A percentile compares a stretch with the other conserved stretches of the same genome.
Evolutionary conservation across 2,888 invertebrate species (phyloP).

Genomic region (Dryomyza anilis): DNA sequence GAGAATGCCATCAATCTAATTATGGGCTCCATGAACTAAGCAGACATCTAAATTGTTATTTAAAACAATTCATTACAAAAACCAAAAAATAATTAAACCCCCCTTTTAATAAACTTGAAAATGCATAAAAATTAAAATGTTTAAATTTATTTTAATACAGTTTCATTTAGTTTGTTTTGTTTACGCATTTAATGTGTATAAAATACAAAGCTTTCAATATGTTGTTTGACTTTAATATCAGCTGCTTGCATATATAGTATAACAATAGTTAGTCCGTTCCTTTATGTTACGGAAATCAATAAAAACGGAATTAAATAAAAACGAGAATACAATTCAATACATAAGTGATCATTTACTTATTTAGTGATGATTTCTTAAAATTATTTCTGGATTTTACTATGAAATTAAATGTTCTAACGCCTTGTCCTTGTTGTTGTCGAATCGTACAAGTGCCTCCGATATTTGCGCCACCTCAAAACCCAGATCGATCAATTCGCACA

Average conservation of each 20-base stretch:
- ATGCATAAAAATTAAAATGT: neutral
- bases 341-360: slow-evolving; percentile 3
- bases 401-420: slow-evolving; percentile 83
- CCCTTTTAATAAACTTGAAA: neutral
- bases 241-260: neutral
- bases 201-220: slow-evolving; percentile 11
- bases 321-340: neutral
- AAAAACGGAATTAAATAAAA: too few species aligned
- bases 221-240: slow-evolving; percentile 7
- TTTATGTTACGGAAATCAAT: neutral
- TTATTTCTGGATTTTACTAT: slow-evolving; percentile 61
- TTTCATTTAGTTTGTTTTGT: neutral
- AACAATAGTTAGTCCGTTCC: neutral
- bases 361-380: too few species aligned
- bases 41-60: neutral
- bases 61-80: neutral
- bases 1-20: slow-evolving; percentile 91
- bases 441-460: slow-evolving; percentile 74
- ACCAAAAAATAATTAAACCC: neutral
- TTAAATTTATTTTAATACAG: neutral
- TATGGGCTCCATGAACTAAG: slow-evolving; percentile 63
- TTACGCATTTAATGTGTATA: slow-evolving; percentile 6
- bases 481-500: slow-evolving; percentile 78
- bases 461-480: slow-evolving; percentile 81
- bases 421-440: slow-evolving; percentile 82